A percentile compares a stretch with the other conserved stretches of the same genome.
Evolutionary conservation across 1,140 invertebrate species (phyloP).

Genomic region (Pristionchus pacificus): DNA sequence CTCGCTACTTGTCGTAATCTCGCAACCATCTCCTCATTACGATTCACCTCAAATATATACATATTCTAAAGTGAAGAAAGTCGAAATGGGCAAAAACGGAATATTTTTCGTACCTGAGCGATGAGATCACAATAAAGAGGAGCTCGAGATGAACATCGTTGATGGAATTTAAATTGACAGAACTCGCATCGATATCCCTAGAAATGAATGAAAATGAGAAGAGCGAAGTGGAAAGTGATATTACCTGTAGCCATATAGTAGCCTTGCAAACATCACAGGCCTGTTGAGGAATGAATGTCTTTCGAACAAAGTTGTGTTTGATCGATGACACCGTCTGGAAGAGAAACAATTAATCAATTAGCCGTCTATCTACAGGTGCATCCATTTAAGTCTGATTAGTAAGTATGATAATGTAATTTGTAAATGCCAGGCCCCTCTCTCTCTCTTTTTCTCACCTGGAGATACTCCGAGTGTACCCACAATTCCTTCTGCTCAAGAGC

Average conservation of each 20-base stretch:
- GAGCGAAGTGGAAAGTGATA: neutral
- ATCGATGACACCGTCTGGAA: conserved; percentile 26
- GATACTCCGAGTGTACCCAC: conserved; percentile 37
- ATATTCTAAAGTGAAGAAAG: neutral
- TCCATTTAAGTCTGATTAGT: too few species aligned
- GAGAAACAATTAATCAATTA: neutral
- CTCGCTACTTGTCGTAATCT: conserved; percentile 4
- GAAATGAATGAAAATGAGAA: neutral
- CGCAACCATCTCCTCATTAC: conserved; percentile 13
- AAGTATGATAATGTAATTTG: too few species aligned
- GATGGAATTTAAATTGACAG: conserved; percentile 41
- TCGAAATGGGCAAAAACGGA: neutral
- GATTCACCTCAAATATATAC: neutral
- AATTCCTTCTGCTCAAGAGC: conserved; percentile 25
- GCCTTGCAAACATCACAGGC: conserved; percentile 37
- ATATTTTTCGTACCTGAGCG: too few species aligned
- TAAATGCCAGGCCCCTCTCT: too few species aligned
- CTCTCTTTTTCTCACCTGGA: too few species aligned
- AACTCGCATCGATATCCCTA: conserved; percentile 39
- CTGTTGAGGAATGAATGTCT: conserved; percentile 30
- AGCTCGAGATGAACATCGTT: conserved; percentile 30
- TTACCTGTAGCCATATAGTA: conserved; percentile 33
- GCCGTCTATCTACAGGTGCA: too few species aligned
- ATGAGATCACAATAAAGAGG: conserved; percentile 39
- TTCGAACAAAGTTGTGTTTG: conserved; percentile 31